Percentiles rank a stretch among this genome's conserved stretches.
Evolutionary conservation across 2,888 invertebrate genomes (phyloP).

Genomic region (Yponomeuta plumbellus): DNA sequence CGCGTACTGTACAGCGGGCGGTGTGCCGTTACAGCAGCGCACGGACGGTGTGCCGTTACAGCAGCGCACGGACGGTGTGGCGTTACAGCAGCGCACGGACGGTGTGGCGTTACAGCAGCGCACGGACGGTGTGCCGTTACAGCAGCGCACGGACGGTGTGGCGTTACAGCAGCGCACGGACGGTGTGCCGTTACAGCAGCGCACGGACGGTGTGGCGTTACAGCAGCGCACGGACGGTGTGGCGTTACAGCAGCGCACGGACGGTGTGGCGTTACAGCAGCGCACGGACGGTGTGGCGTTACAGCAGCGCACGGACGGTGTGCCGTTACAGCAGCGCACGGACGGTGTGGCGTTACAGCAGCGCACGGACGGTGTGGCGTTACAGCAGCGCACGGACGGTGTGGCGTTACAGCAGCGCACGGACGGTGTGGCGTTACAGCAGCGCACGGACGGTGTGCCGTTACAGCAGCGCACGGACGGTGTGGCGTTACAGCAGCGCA

Average conservation of each 20-base stretch:
- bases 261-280: conserved; percentile 76
- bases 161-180: conserved; percentile 85
- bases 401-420: conserved; percentile 84
- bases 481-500: conserved; percentile 81
- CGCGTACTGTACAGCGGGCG: conserved; percentile 32
- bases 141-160: too few species aligned
- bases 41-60: too few species aligned
- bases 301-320: conserved; percentile 89
- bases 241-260: conserved; percentile 84
- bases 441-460: conserved; percentile 80
- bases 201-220: conserved; percentile 49
- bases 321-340: too few species aligned
- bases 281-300: conserved; percentile 79
- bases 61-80: too few species aligned
- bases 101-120: conserved; percentile 78
- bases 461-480: conserved; percentile 87
- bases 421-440: conserved; percentile 67
- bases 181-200: too few species aligned
- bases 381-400: conserved; percentile 87
- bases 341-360: conserved; percentile 76
- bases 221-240: conserved; percentile 84
- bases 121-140: too few species aligned
- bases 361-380: conserved; percentile 76
- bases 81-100: conserved; percentile 87
- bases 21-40: conserved; percentile 78